Percentiles rank a stretch among this genome's conserved stretches.
phyloP scores from a whole-genome alignment of 2,113 vertebrate species.

The Thalassarche chlororhynchos region DNA sequence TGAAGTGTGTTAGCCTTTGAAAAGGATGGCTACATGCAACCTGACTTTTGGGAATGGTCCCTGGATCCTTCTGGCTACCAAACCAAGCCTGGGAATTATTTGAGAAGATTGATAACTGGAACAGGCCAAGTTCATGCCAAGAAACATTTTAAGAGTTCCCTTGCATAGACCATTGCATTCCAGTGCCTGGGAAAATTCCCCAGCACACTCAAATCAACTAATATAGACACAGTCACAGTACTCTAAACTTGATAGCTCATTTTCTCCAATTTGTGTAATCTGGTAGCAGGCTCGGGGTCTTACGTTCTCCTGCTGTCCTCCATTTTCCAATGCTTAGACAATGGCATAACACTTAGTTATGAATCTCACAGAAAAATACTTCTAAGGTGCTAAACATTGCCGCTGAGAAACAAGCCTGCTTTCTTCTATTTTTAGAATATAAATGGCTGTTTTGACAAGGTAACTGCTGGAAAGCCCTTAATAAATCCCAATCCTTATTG shows the following conservation, averaged over 20 bases:
- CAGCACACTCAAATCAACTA: not conserved
- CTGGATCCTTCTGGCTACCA: not conserved
- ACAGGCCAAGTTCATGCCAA: conserved; percentile 23
- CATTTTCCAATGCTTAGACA: not conserved
- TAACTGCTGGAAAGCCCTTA: not conserved
- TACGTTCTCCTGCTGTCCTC: not conserved
- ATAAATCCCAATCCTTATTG: not conserved
- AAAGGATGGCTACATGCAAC: not conserved
- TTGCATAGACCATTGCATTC: conserved; percentile 24
- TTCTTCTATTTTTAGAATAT: not conserved
- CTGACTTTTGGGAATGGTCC: not conserved
- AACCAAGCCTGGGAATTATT: conserved; percentile 13
- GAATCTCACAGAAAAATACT: not conserved
- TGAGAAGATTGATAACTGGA: not conserved
- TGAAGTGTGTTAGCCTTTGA: not conserved
- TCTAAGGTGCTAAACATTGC: not conserved
- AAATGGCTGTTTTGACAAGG: not conserved
- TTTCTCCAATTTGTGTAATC: not conserved
- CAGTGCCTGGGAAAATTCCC: conserved; percentile 59
- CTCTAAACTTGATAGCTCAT: not conserved
- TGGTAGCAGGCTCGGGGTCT: not conserved
- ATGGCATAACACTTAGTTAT: not conserved
- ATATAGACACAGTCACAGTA: not conserved
- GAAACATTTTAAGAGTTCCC: conserved; percentile 37
- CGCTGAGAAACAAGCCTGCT: not conserved